phyloP scores from a whole-genome alignment of 2,888 invertebrate genomes.

The Lycaena phlaeas region DNA sequence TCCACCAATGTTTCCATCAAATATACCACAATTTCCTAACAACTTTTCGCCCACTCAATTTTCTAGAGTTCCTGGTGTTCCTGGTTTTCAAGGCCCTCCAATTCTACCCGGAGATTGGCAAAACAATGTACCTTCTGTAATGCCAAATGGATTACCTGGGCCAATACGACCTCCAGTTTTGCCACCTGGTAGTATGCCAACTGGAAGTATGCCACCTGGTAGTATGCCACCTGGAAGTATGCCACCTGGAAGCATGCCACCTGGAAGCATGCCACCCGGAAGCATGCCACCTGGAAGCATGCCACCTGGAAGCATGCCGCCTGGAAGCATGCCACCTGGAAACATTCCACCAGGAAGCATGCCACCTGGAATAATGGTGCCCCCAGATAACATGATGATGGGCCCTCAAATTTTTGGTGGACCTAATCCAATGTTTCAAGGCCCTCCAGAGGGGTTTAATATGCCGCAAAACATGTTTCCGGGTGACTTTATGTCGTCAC shows the following conservation, averaged over 20 bases:
- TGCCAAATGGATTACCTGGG: constrained; percentile 46
- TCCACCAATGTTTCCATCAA: constrained; percentile 61
- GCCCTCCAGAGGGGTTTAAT: constrained; percentile 53
- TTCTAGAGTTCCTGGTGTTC: constrained; percentile 53
- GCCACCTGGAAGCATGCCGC: constrained; percentile 42
- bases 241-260: constrained; percentile 40
- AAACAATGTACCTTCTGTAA: constrained; percentile 48
- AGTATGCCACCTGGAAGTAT: constrained; percentile 41
- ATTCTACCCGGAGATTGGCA: constrained; percentile 55
- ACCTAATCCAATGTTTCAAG: constrained; percentile 45
- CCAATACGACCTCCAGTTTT: constrained; percentile 40
- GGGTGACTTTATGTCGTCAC: constrained; percentile 62
- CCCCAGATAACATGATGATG: constrained; percentile 65
- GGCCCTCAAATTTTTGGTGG: constrained; percentile 53
- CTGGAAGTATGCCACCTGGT: constrained; percentile 42
- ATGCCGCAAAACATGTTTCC: constrained; percentile 66
- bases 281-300: too few species aligned
- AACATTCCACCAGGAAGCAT: constrained; percentile 40
- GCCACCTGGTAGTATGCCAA: constrained; percentile 42
- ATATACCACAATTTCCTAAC: constrained; percentile 56
- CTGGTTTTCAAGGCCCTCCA: constrained; percentile 52
- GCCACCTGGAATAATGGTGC: constrained; percentile 55
- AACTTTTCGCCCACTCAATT: constrained; percentile 61
- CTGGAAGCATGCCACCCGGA: constrained; percentile 46
- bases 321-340: too few species aligned